Evolutionary conservation across 2,113 vertebrate genomes (phyloP).

Genomic region (Pachycephala philippinensis): DNA sequence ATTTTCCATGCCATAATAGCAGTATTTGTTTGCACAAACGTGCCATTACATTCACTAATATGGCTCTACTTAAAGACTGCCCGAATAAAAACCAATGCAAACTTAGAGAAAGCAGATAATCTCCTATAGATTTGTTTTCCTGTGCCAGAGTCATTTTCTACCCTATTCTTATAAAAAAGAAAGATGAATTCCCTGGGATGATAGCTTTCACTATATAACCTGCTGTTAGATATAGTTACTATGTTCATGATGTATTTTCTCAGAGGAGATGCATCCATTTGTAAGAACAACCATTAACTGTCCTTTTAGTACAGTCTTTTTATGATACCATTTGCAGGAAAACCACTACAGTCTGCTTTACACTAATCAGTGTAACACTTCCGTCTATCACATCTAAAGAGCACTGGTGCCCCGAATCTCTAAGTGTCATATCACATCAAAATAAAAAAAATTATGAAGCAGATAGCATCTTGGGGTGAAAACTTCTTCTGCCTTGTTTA

Average conservation of each 20-base stretch:
- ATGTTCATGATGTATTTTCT: not conserved
- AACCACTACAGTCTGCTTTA: not conserved
- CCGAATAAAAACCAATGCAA: not conserved
- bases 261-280: not conserved
- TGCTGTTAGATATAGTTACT: slow-evolving; percentile 24
- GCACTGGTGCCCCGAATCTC: not conserved
- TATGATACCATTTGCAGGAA: not conserved
- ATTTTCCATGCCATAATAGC: slow-evolving; percentile 51
- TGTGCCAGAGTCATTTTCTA: slow-evolving; percentile 7
- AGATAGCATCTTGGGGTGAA: not conserved
- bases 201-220: not conserved
- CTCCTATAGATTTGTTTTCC: not conserved
- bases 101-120: not conserved
- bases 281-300: slow-evolving; percentile 10
- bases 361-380: not conserved
- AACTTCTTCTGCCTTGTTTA: not conserved
- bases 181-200: not conserved
- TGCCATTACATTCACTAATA: slow-evolving; percentile 43
- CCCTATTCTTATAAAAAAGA: not conserved
- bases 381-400: not conserved
- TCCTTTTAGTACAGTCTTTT: not conserved
- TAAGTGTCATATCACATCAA: not conserved
- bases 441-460: not conserved
- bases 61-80: not conserved
- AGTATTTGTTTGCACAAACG: slow-evolving; percentile 55